Conservation (phyloP, 2,888 invertebrate genomes). For the Cactoblastis cactorum region DNA sequence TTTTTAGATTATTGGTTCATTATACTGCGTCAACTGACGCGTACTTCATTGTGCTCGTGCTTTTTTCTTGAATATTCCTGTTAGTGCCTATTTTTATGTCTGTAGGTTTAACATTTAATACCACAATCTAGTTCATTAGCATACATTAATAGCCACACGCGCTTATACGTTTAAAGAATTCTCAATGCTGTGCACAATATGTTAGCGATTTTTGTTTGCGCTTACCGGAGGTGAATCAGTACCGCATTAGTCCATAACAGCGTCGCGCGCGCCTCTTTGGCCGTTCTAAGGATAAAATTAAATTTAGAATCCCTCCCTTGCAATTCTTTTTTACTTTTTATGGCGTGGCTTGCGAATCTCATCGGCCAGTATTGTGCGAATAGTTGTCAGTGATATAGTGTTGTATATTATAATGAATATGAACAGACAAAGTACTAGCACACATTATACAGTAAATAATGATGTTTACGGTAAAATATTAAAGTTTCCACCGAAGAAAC, state of each 20-base stretch:
- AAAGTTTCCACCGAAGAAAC: slow-evolving; percentile 28
- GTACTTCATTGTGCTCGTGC: no score
- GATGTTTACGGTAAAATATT: slow-evolving; percentile 70
- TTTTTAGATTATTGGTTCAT: no score
- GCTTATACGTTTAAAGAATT: slow-evolving; percentile 37
- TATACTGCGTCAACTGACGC: no score
- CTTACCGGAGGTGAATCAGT: slow-evolving; percentile 68
- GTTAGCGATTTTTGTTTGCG: slow-evolving; percentile 66
- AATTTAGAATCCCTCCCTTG: slow-evolving; percentile 70
- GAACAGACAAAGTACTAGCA: slow-evolving; percentile 33
- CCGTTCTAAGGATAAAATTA: slow-evolving; percentile 57
- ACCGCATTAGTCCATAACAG: slow-evolving; percentile 69
- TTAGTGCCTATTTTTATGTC: no score
- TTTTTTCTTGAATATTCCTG: no score
- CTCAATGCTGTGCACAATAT: slow-evolving; percentile 66
- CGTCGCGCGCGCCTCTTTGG: slow-evolving; percentile 67
- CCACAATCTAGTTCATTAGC: neutral
- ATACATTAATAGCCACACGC: slow-evolving; percentile 19
- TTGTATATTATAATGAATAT: slow-evolving; percentile 30
- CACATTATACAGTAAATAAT: slow-evolving; percentile 67
- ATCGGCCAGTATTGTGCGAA: slow-evolving; percentile 47
- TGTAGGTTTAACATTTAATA: slow-evolving; percentile 6
- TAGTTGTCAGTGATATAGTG: slow-evolving; percentile 29
- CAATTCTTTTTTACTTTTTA: slow-evolving; percentile 41
- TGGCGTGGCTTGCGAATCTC: slow-evolving; percentile 44